A percentile compares a stretch with the other conserved stretches of the same genome.
Evolutionary conservation across 2,113 vertebrate genomes (phyloP).

Genomic region (Pluvialis apricaria): DNA sequence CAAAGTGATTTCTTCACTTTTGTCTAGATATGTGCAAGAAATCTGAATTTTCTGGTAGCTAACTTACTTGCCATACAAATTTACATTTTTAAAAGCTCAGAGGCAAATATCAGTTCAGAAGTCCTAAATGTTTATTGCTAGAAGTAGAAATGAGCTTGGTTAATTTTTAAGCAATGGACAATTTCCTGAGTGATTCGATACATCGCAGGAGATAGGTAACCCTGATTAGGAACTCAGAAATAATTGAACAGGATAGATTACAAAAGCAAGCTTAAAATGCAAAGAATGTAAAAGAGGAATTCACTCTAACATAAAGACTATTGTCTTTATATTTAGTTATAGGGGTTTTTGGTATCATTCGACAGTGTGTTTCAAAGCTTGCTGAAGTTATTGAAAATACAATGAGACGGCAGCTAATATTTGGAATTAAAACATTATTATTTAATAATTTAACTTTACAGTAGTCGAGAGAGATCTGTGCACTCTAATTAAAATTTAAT

Average conservation of each 20-base stretch:
- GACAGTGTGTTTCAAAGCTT: neutral
- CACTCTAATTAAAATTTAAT: conserved; percentile 9
- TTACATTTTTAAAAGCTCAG: neutral
- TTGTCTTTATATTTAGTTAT: neutral
- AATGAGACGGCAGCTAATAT: neutral
- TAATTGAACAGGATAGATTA: neutral
- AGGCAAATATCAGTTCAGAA: neutral
- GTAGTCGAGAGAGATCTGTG: neutral
- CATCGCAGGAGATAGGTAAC: neutral
- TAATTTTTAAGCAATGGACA: neutral
- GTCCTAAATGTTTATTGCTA: neutral
- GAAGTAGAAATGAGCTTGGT: neutral
- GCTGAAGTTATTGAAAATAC: neutral
- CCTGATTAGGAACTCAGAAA: neutral
- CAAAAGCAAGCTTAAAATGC: neutral
- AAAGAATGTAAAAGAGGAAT: neutral
- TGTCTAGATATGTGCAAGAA: neutral
- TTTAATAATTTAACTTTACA: neutral
- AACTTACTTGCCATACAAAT: neutral
- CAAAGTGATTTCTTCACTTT: neutral
- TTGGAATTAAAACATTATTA: neutral
- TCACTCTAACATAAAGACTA: neutral
- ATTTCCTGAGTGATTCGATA: conserved; percentile 9
- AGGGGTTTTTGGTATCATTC: neutral
- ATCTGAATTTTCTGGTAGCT: neutral